Evolutionary conservation across 2,888 invertebrate species (phyloP).

Genomic region (Heteromyza rotundicornis): DNA sequence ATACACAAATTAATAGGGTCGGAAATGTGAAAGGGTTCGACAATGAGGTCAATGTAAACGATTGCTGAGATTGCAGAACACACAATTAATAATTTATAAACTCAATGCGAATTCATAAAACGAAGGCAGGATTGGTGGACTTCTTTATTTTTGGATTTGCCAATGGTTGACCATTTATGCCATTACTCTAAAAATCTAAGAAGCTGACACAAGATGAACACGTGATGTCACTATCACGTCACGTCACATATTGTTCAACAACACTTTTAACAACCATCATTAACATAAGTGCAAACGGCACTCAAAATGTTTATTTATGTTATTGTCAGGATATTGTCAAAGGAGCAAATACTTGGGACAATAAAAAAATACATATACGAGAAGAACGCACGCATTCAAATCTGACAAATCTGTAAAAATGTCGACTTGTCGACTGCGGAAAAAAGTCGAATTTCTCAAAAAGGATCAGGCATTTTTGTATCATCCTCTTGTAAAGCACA

Average conservation of each 20-base stretch:
- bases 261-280: constrained; percentile 3
- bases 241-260: background rate
- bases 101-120: too few species aligned
- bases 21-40: background rate
- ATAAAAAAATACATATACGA: background rate
- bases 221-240: constrained; percentile 44
- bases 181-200: too few species aligned
- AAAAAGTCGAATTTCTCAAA: constrained; percentile 38
- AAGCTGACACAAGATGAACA: constrained; percentile 43
- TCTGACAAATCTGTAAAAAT: constrained; percentile 55
- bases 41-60: background rate
- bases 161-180: too few species aligned
- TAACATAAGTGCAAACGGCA: constrained; percentile 39
- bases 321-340: constrained; percentile 5
- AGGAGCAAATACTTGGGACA: constrained; percentile 1
- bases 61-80: constrained; percentile 14
- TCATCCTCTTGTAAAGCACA: constrained; percentile 50
- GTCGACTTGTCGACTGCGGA: constrained; percentile 48
- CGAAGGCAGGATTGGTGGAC: too few species aligned
- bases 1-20: constrained; percentile 17
- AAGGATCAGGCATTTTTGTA: constrained; percentile 32
- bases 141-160: too few species aligned
- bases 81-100: background rate
- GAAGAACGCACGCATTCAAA: constrained; percentile 34
- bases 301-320: constrained; percentile 37